Conservation (phyloP, 2,888 invertebrate species). For the Loripinus fragilis region DNA sequence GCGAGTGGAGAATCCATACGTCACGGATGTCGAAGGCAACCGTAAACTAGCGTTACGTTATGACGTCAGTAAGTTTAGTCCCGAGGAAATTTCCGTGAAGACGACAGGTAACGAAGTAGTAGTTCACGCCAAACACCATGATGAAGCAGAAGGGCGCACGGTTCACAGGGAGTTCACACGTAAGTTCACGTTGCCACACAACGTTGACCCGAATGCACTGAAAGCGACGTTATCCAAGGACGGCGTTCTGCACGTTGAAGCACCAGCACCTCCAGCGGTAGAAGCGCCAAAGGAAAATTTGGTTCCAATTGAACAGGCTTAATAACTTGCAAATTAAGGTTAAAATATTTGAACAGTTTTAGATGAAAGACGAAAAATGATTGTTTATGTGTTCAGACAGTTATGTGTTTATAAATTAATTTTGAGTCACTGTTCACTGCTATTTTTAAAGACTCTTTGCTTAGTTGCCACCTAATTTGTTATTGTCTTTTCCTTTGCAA, state of each 20-base stretch:
- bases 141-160: conserved; percentile 98
- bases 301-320: conserved; percentile 87
- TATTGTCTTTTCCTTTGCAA: too few relatives aligned
- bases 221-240: conserved; percentile 98
- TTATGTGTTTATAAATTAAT: too few relatives aligned
- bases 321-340: too few relatives aligned
- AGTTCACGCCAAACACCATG: conserved; percentile 99
- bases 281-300: conserved; percentile 88
- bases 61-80: conserved; percentile 97
- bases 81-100: conserved; percentile 98
- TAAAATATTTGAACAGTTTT: too few relatives aligned
- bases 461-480: too few relatives aligned
- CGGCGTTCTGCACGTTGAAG: conserved; percentile 98
- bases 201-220: conserved; percentile 98
- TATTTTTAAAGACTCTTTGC: too few relatives aligned
- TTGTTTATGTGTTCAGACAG: too few relatives aligned
- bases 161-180: conserved; percentile 99
- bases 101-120: conserved; percentile 97
- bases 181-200: conserved; percentile 97
- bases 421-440: too few relatives aligned
- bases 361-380: too few relatives aligned
- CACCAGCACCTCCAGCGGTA: conserved; percentile 93
- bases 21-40: conserved; percentile 89
- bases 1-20: conserved; percentile 67
- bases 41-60: conserved; percentile 94